Evolutionary conservation across 2,888 invertebrate genomes (phyloP).

Genomic region (Anorthoa munda): DNA sequence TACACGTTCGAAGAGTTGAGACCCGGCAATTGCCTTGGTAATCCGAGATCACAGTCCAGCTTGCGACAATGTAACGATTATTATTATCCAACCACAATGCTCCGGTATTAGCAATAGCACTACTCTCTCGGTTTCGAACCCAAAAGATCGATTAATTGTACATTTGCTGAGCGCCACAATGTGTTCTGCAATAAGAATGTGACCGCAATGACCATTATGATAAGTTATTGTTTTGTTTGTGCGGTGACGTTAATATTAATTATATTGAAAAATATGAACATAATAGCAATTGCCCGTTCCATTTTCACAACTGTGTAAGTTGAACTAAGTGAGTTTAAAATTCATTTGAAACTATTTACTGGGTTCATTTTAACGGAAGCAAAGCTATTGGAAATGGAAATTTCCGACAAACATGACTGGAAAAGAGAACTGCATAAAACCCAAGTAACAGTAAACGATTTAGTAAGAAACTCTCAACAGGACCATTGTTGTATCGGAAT

Average conservation of each 20-base stretch:
- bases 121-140: conserved; percentile 41
- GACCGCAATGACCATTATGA: conserved; percentile 22
- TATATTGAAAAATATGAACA: conserved; percentile 7
- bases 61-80: conserved; percentile 66
- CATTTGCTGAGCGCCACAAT: conserved; percentile 28
- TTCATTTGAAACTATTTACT: conserved; percentile 3
- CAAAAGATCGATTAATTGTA: conserved; percentile 53
- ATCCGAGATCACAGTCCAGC: conserved; percentile 66
- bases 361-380: neutral
- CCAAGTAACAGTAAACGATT: conserved; percentile 8
- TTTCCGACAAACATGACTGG: neutral
- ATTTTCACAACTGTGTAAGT: conserved; percentile 19
- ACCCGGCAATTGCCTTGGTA: conserved; percentile 62
- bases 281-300: conserved; percentile 9
- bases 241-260: conserved; percentile 15
- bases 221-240: conserved; percentile 34
- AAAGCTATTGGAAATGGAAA: neutral
- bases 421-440: conserved; percentile 10
- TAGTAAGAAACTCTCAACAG: conserved; percentile 27
- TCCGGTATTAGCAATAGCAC: conserved; percentile 54
- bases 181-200: conserved; percentile 27
- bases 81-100: conserved; percentile 65
- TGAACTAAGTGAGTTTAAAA: conserved; percentile 29
- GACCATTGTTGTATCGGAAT: conserved; percentile 21
- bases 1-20: conserved; percentile 30